These are phyloP conservation scores for Macrosoma leucophasiata DNA, from an alignment of 2,888 invertebrate genomes.

Conservation along the genomic window DNA sequence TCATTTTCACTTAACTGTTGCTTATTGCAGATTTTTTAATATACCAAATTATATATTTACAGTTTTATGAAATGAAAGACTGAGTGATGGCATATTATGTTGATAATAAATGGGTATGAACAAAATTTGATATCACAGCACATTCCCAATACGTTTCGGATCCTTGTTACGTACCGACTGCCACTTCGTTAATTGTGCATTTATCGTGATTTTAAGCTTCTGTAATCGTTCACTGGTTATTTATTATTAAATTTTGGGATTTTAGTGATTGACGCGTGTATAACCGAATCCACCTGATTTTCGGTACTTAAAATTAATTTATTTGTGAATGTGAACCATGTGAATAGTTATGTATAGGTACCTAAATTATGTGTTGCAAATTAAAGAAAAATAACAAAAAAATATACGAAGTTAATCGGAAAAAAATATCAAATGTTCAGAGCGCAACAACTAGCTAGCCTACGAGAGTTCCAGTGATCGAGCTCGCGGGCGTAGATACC, in stretches of 20 bases:
- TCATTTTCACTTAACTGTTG: conserved; percentile 41
- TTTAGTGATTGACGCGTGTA: no score
- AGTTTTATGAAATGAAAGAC: conserved; percentile 61
- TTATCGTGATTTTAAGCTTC: conserved; percentile 12
- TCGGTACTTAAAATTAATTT: conserved; percentile 55
- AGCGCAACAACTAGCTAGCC: no score
- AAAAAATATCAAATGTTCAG: no score
- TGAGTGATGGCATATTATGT: conserved; percentile 59
- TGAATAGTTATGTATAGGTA: no score
- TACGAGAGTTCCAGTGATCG: no score
- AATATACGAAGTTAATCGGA: no score
- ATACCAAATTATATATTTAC: conserved; percentile 38
- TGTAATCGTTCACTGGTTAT: no score
- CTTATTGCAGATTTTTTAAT: conserved; percentile 30
- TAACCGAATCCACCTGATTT: conserved; percentile 32
- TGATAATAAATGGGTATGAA: conserved; percentile 34
- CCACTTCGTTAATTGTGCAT: no score
- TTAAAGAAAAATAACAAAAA: conserved; percentile 32
- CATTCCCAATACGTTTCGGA: conserved; percentile 39
- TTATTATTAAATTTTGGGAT: no score
- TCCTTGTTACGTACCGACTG: conserved; percentile 17
- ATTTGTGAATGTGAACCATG: no score
- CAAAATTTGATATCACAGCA: conserved; percentile 32
- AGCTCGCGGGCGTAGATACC: no score
- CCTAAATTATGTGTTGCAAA: conserved; percentile 38